Evolutionary conservation across 1,140 invertebrate species (phyloP), one percentile per base, ranked within the genome.

Genomic region (Portunus trituberculatus): DNA sequence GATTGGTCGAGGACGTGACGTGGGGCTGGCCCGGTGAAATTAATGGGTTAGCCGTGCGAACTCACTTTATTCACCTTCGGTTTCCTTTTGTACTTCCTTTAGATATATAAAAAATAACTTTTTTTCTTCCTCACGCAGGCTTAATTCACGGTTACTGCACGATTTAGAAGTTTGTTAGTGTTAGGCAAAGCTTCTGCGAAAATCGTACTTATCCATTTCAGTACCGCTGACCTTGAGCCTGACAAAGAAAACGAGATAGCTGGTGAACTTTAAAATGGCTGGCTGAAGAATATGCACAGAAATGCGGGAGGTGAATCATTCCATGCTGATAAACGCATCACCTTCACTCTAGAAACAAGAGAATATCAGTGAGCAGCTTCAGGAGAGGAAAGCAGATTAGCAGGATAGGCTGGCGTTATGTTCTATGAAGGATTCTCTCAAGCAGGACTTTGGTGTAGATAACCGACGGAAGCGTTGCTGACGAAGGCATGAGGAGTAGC

Each of bases 1-100:
- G 94, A 95, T 93, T 95, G 94, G 94, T 25, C 25, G 82, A 82
- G 48, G 46, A 67, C 82, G 46, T 90, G 91, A 92, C 91, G 91
- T 93, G 46, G 91, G 45, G 28, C 32, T 39, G 90, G 59, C 45
- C 29, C 91, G 39, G 31, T n/a, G 83, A 95, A 95, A 95, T 95
- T 95, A 95, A 95, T 95, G 94, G 91, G 29, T 95, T 83, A 87
- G 94, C 92, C 94, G 94, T 95, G 94, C 84, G 59, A 93, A 87
- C 94, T 93, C 67, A 88, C 94, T 92, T 92, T 92, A 92, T 76
- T 29, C 91, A 89, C 83, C 76, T 92, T 86, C 48, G 89, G 6
- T 31, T 52, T 32, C 32, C 76, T 82, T 52, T 92, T 95, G 76
- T 92, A 86, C 86, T 87, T 12, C 0, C 8, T 20, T n/a, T 76